Evolutionary conservation across 1,140 invertebrate genomes (phyloP), one percentile per base, ranked within the genome.

Genomic region (Drosophila ogumai): DNA sequence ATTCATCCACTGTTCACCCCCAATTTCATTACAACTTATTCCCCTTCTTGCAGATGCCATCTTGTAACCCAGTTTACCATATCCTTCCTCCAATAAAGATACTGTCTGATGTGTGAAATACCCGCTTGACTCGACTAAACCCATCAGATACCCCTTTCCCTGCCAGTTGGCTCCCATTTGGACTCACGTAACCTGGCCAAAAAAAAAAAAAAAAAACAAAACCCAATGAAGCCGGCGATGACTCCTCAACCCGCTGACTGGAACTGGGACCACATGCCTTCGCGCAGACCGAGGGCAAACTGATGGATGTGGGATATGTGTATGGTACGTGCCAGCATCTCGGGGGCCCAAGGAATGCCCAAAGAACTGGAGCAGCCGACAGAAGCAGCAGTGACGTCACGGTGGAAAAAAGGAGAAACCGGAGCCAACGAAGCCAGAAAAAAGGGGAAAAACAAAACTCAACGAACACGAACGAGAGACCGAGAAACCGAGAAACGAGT

Each of bases 371-470:
- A 88, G 85, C 81, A 90, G 64, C 66, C 34, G 49, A 34, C 54
- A 0, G 50, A 47, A 46, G 43, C 13, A 22, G 52, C 34, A 38
- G 69, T 90, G 85, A 90, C 85, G 85, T 90, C 85, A 90, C 67
- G 57, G 57, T 69, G 49, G 32, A 68, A 55, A 38, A 43, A 9
- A 75, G 43, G 58, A 72, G 43, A 81, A 49, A 43, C 49, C 40
- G 12, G 28, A 68, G 40, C 36, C 64, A 69, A 49, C 61, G 81
- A 67, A 80, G 65, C 47, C 59, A 52, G 73, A 82, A 81, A 76
- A 88, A 64, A 76, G 81, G 84, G 85, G 85, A 69, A 90, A 88
- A 90, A 90, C 46, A 75, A 88, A 90, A 90, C 85, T 90, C 17
- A 90, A 90, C 84, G 84, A 88, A 88, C 77, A 90, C 84, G 84